Percentiles rank a stretch among this genome's conserved stretches.
Evolutionary conservation across 2,797 vertebrate genomes (phyloP).

Genomic region (Picus viridis): DNA sequence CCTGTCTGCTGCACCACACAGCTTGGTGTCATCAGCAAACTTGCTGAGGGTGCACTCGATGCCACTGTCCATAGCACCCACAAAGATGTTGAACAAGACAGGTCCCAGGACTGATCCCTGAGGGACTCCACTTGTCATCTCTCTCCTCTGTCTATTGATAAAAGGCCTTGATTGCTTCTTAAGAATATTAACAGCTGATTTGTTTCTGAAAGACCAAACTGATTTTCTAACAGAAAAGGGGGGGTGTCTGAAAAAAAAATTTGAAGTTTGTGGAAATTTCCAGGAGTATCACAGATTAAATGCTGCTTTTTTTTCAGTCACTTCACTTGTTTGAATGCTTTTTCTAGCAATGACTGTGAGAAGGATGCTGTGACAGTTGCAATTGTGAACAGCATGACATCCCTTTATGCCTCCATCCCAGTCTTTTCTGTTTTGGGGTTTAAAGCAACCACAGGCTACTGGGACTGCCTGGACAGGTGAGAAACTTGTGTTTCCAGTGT

Average conservation of each 20-base stretch:
- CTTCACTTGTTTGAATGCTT: background rate
- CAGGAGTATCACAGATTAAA: background rate
- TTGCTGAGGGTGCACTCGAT: no score
- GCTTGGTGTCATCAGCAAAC: no score
- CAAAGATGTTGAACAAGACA: no score
- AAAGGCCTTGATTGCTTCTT: background rate
- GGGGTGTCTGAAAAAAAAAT: fast-evolving
- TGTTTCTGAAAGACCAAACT: background rate
- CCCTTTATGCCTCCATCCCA: conserved; percentile 88
- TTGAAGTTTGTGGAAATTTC: background rate
- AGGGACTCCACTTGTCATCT: no score
- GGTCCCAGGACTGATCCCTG: no score
- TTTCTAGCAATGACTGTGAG: conserved; percentile 89
- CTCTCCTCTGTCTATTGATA: background rate
- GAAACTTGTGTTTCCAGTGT: background rate
- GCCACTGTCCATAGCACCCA: no score
- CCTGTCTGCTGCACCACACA: no score
- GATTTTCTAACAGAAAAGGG: background rate
- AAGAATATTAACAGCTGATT: background rate
- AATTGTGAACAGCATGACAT: conserved; percentile 89
- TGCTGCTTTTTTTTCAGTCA: background rate
- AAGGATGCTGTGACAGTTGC: conserved; percentile 87
- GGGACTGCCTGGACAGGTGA: conserved; percentile 82
- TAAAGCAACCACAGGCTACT: conserved; percentile 83
- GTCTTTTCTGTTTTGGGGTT: conserved; percentile 93